Evolutionary conservation across 2,113 vertebrate genomes (phyloP).

Genomic region (Caracal caracal): DNA sequence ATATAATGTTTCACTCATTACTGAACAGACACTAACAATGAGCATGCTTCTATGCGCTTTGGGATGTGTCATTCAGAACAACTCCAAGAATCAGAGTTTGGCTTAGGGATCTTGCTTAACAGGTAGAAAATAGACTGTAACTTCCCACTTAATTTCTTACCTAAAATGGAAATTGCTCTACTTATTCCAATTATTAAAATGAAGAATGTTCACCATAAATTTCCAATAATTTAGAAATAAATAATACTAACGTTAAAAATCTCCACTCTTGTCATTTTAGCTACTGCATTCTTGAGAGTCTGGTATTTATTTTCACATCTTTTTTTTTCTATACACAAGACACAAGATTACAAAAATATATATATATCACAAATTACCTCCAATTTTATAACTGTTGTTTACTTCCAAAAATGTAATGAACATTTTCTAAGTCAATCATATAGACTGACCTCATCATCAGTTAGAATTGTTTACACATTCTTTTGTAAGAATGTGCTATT

Average conservation of each 20-base stretch:
- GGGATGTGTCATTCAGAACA: neutral
- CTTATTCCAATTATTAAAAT: neutral
- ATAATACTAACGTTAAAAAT: neutral
- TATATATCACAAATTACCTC: neutral
- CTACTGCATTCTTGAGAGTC: neutral
- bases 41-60: neutral
- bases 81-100: neutral
- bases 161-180: neutral
- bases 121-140: rapidly evolving
- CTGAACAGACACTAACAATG: neutral
- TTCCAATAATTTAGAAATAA: neutral
- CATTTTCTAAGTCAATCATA: neutral
- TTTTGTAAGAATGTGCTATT: neutral
- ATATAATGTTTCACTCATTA: neutral
- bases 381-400: neutral
- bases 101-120: neutral
- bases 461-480: neutral
- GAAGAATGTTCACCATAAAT: neutral
- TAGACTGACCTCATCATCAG: neutral
- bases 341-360: neutral
- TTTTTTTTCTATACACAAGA: neutral
- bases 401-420: neutral
- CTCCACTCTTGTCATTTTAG: neutral
- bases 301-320: neutral
- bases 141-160: neutral